A percentile compares a stretch with the other conserved stretches of the same genome.
Evolutionary conservation across 2,113 vertebrate species (phyloP).

Genomic region (Cephalopterus ornatus): DNA sequence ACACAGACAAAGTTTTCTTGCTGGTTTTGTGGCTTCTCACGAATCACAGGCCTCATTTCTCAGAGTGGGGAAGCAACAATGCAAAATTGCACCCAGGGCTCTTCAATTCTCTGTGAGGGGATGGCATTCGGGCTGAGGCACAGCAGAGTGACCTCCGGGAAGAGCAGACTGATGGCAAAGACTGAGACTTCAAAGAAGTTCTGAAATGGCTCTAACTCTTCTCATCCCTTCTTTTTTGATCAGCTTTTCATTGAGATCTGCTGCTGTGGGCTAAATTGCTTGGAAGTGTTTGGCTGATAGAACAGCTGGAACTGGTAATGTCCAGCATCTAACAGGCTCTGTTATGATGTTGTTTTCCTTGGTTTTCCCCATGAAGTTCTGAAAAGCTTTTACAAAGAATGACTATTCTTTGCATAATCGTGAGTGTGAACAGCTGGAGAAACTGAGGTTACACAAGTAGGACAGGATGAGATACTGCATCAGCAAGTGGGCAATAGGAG

Average conservation of each 20-base stretch:
- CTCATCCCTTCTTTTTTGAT: neutral
- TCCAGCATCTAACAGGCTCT: neutral
- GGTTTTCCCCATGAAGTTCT: rapidly evolving
- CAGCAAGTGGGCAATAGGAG: neutral
- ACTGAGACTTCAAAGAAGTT: neutral
- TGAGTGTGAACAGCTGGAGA: neutral
- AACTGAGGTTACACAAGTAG: neutral
- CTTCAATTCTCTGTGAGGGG: neutral
- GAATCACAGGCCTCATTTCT: neutral
- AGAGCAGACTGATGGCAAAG: neutral
- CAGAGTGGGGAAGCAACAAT: neutral
- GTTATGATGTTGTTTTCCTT: neutral
- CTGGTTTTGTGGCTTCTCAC: neutral
- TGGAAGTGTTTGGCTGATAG: constrained; percentile 21
- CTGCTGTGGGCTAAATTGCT: constrained; percentile 18
- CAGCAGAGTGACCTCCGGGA: neutral
- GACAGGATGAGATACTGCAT: neutral
- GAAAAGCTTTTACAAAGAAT: neutral
- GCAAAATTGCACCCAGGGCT: neutral
- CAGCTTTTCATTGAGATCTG: neutral
- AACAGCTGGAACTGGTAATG: constrained; percentile 31
- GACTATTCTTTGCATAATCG: rapidly evolving
- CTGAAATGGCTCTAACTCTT: constrained; percentile 1
- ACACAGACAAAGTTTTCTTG: neutral
- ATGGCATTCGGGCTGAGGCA: neutral